These are phyloP conservation scores for Jaculus jaculus DNA, from an alignment of 2,113 vertebrate species.

Conservation along the genomic window DNA sequence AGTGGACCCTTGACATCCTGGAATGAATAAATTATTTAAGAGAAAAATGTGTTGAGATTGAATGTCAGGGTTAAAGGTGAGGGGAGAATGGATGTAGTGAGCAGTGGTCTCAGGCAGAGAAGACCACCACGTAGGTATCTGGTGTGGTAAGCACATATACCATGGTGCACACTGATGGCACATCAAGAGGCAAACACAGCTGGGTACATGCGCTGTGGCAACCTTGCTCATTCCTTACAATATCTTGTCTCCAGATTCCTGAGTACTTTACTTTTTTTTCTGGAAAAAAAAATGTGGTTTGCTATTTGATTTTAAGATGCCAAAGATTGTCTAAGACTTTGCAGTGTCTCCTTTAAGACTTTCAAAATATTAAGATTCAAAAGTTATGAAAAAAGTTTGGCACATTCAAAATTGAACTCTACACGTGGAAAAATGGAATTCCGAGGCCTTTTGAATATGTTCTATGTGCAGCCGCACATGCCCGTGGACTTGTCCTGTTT, in stretches of 20 bases:
- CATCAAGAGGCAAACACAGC: conserved; percentile 85
- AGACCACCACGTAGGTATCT: conserved; percentile 85
- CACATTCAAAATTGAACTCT: conserved; percentile 91
- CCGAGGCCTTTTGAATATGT: conserved; percentile 82
- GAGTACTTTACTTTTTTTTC: conserved; percentile 92
- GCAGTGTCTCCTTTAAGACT: conserved; percentile 94
- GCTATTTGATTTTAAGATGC: conserved; percentile 89
- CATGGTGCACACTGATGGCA: conserved; percentile 83
- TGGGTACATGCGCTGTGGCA: conserved; percentile 87
- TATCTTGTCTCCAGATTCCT: conserved; percentile 93
- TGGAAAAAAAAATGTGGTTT: conserved; percentile 87
- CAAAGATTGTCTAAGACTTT: conserved; percentile 98
- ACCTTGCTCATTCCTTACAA: conserved; percentile 88
- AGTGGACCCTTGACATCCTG: conserved; percentile 95
- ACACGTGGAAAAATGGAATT: conserved; percentile 86
- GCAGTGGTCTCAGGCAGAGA: conserved; percentile 82
- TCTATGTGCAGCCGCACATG: conserved; percentile 86
- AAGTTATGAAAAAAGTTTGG: conserved; percentile 93
- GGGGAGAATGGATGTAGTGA: conserved; percentile 83
- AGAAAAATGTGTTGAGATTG: conserved; percentile 92
- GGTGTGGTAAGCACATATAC: conserved; percentile 87
- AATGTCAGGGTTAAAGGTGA: conserved; percentile 89
- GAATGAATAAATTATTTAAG: conserved; percentile 98
- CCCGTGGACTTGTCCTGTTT: conserved; percentile 87
- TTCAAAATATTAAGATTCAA: conserved; percentile 90